A percentile compares a stretch with the other conserved stretches of the same genome.
These are phyloP conservation scores for Tachysurus fulvidraco DNA, from an alignment of 2,113 vertebrate species.

Conservation along the genomic window DNA sequence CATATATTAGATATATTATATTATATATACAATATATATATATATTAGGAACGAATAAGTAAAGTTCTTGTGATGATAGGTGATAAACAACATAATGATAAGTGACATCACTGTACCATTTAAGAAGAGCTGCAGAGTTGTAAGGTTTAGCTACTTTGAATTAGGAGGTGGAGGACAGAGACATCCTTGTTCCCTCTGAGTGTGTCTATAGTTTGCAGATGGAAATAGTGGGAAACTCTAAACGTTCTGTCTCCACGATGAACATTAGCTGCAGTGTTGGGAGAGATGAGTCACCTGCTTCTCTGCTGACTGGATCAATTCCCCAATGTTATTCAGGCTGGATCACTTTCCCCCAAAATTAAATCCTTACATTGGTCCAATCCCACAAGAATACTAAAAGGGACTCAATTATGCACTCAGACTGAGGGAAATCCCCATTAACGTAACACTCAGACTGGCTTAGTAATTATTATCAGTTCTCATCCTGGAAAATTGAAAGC, in stretches of 20 bases:
- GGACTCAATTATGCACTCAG: too few species aligned
- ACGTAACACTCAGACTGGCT: neutral
- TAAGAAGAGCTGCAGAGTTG: neutral
- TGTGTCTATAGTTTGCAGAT: neutral
- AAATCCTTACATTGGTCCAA: neutral
- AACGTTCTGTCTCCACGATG: slow-evolving; percentile 24
- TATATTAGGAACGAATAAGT: neutral
- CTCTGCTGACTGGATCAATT: slow-evolving; percentile 8
- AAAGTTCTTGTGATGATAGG: neutral
- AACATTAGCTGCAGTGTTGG: slow-evolving; percentile 24
- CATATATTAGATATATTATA: neutral
- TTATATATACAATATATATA: neutral
- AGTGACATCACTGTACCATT: too few species aligned
- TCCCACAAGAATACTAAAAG: neutral
- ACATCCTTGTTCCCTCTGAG: neutral
- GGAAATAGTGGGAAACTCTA: neutral
- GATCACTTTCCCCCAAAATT: slow-evolving; percentile 7
- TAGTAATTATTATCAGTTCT: neutral
- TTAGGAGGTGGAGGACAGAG: neutral
- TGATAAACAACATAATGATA: too few species aligned
- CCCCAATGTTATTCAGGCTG: slow-evolving; percentile 7
- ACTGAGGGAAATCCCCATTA: neutral
- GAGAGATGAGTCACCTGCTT: slow-evolving; percentile 42
- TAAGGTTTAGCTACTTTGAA: neutral
- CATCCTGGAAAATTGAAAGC: neutral